These are phyloP conservation scores for Ennomos quercinarius DNA, from an alignment of 2,888 invertebrate species.

Conservation along the genomic window DNA sequence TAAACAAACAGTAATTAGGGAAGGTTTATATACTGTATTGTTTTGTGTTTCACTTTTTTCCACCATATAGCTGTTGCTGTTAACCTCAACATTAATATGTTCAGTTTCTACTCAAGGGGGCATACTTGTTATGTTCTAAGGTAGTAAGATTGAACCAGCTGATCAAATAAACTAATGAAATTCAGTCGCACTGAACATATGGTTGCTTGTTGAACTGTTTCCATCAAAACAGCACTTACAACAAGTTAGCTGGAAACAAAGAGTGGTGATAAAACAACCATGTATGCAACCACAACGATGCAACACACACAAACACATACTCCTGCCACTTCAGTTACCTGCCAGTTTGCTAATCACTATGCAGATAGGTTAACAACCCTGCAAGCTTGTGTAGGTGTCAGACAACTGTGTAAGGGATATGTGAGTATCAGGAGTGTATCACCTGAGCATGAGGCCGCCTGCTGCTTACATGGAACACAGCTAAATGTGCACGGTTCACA, in stretches of 20 bases:
- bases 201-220: conserved; percentile 1
- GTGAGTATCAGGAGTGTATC: conserved; percentile 31
- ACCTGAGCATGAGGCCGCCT: conserved; percentile 55
- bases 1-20: conserved; percentile 33
- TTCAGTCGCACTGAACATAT: conserved; percentile 13
- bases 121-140: not conserved
- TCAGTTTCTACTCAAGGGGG: not conserved
- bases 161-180: conserved; percentile 20
- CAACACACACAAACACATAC: conserved; percentile 48
- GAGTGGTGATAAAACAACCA: conserved; percentile 22
- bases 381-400: conserved; percentile 31
- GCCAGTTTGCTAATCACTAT: conserved; percentile 4
- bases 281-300: conserved; percentile 45
- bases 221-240: conserved; percentile 14
- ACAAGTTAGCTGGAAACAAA: conserved; percentile 23
- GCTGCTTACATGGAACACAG: conserved; percentile 47
- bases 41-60: not conserved
- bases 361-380: conserved; percentile 45
- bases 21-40: conserved; percentile 10
- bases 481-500: conserved; percentile 28
- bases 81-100: not conserved
- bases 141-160: conserved; percentile 15
- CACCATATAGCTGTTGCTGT: not conserved
- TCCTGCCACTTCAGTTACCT: conserved; percentile 19
- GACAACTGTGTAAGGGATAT: conserved; percentile 4